A percentile compares a stretch with the other conserved stretches of the same genome.
Evolutionary conservation across 2,113 vertebrate genomes (phyloP).

Genomic region (Nicator chloris): DNA sequence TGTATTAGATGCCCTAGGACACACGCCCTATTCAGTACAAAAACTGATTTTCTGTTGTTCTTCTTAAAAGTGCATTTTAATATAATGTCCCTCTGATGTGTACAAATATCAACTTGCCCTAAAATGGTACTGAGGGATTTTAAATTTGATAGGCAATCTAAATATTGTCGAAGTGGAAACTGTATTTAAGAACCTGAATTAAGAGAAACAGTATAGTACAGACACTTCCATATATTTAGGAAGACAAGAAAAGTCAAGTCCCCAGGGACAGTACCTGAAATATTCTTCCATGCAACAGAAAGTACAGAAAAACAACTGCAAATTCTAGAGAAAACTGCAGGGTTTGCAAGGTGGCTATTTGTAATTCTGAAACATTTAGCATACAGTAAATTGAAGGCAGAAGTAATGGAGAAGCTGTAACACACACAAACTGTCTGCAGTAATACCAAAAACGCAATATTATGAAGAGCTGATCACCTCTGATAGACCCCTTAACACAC

Average conservation of each 20-base stretch:
- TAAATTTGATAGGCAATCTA: background rate
- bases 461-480: background rate
- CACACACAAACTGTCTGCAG: background rate
- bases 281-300: background rate
- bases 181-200: background rate
- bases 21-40: background rate
- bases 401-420: background rate
- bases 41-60: background rate
- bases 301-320: background rate
- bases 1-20: background rate
- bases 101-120: background rate
- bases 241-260: background rate
- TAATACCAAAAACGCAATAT: background rate
- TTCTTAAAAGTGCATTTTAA: background rate
- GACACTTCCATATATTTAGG: background rate
- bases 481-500: background rate
- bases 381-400: background rate
- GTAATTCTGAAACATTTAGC: background rate
- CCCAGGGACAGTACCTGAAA: background rate
- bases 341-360: background rate
- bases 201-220: background rate
- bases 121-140: background rate
- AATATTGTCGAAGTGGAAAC: background rate
- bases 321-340: background rate
- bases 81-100: background rate